Evolutionary conservation across 1,140 invertebrate genomes (phyloP).

Genomic region (Brachionus calyciflorus): DNA sequence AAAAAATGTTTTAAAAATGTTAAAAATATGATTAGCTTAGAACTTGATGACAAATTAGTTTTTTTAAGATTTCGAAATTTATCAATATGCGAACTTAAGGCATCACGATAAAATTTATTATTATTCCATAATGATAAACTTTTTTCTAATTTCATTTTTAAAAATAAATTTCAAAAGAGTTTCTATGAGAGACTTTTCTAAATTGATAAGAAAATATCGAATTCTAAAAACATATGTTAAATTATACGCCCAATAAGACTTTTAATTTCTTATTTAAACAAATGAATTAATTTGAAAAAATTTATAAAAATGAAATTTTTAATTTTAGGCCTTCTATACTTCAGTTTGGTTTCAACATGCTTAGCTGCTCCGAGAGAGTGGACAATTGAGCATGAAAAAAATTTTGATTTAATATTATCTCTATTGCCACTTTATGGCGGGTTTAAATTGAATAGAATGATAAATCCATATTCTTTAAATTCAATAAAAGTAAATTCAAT

Average conservation of each 20-base stretch:
- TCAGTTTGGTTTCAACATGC: background rate
- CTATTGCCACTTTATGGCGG: conserved; percentile 32
- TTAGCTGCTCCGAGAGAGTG: background rate
- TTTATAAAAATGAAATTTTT: too few relatives aligned
- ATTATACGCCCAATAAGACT: too few relatives aligned
- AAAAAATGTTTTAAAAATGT: background rate
- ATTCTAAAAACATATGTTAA: too few relatives aligned
- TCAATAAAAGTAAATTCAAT: conserved; percentile 14
- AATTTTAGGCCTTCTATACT: too few relatives aligned
- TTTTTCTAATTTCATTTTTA: background rate
- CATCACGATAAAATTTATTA: background rate
- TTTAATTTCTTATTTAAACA: too few relatives aligned
- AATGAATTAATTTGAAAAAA: too few relatives aligned
- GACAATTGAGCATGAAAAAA: background rate
- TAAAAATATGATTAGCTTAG: background rate
- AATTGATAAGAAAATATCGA: too few relatives aligned
- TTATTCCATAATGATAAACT: conserved; percentile 4
- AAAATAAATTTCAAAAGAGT: background rate
- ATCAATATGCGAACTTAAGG: background rate
- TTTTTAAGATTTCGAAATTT: background rate
- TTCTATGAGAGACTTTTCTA: background rate
- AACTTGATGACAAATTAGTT: background rate
- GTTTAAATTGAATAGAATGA: conserved; percentile 19
- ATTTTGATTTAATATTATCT: conserved; percentile 27
- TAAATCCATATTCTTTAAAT: background rate